Conservation (phyloP, 2,113 vertebrate species). For the Gnathonemus longibarbis region DNA sequence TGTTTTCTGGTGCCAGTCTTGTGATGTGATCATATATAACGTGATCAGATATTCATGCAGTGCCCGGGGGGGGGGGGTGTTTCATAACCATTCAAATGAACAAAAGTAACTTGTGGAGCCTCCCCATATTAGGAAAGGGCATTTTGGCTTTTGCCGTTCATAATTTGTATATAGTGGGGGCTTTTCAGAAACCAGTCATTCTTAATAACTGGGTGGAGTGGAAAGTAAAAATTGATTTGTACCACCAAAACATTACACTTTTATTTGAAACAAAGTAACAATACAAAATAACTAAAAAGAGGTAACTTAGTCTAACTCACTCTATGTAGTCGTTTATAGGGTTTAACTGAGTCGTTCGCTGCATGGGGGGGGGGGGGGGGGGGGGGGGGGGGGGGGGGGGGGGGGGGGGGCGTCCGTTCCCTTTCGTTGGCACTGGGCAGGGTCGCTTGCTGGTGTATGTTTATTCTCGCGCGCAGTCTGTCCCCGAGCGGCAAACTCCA, state of each 20-base stretch:
- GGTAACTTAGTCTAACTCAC: slow-evolving; percentile 7
- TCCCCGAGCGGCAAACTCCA: neutral
- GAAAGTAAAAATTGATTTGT: neutral
- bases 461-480: neutral
- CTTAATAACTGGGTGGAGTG: neutral
- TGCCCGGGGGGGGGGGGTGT: neutral
- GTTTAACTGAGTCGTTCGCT: neutral
- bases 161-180: neutral
- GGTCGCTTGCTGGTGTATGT: neutral
- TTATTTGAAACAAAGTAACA: slow-evolving; percentile 66
- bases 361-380: too few species aligned
- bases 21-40: neutral
- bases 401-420: neutral
- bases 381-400: too few species aligned
- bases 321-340: slow-evolving; percentile 13
- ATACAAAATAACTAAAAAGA: slow-evolving; percentile 61
- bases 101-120: neutral
- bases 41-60: neutral
- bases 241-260: slow-evolving; percentile 55
- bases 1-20: neutral
- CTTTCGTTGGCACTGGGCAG: slow-evolving; percentile 16
- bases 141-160: neutral
- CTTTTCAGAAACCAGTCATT: neutral
- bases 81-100: neutral
- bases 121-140: neutral